These are phyloP conservation scores for Cyprinodon diabolis DNA, from an alignment of 2,797 vertebrate species.

Conservation along the genomic window DNA sequence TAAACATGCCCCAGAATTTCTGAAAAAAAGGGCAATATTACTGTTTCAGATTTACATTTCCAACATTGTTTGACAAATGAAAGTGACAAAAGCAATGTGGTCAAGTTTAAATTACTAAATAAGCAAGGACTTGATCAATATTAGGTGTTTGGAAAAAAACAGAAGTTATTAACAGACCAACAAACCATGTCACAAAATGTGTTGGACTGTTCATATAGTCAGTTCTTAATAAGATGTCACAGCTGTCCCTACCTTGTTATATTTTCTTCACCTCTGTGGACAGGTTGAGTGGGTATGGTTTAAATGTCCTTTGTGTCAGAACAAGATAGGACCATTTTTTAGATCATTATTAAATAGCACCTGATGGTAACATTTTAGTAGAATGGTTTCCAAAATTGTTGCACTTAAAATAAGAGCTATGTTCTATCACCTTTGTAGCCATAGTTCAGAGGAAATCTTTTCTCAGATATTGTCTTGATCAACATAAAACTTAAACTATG, in stretches of 20 bases:
- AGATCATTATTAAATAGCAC: not conserved
- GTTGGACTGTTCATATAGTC: conserved; percentile 2
- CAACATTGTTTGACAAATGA: not conserved
- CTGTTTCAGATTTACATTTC: conserved; percentile 11
- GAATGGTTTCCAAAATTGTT: not conserved
- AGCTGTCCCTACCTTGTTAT: not conserved
- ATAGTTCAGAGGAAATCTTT: no score
- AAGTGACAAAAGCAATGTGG: not conserved
- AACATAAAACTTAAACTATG: no score
- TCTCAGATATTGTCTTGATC: no score
- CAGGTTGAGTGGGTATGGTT: no score
- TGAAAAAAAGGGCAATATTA: conserved; percentile 7
- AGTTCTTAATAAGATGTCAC: not conserved
- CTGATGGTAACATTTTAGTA: not conserved
- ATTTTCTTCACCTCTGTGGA: not conserved
- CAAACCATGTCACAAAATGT: not conserved
- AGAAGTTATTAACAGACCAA: no score
- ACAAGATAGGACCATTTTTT: not conserved
- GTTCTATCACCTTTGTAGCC: not conserved
- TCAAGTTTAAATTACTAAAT: not conserved
- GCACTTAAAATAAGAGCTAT: not conserved
- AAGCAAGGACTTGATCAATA: no score
- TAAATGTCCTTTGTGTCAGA: not conserved
- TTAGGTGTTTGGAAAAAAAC: no score
- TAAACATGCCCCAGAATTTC: conserved; percentile 11